These are phyloP conservation scores for Carcina quercana DNA, from an alignment of 2,888 invertebrate species.

Conservation along the genomic window DNA sequence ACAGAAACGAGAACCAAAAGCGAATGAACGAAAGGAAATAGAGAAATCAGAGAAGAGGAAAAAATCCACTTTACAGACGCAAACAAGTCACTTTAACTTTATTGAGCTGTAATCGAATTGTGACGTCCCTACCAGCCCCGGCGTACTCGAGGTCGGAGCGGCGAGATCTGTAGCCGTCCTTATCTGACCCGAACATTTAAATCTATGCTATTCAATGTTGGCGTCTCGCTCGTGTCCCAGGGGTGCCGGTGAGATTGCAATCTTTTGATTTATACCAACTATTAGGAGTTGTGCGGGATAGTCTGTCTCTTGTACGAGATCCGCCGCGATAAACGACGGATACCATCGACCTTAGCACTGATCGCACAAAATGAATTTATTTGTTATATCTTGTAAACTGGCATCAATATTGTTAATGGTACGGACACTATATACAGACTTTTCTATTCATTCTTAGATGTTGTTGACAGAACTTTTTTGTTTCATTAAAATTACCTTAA, in stretches of 20 bases:
- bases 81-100: constrained; percentile 75
- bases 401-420: too few relatives aligned
- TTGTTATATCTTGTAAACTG: too few relatives aligned
- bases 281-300: constrained; percentile 69
- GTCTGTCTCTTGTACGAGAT: constrained; percentile 65
- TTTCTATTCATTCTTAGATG: too few relatives aligned
- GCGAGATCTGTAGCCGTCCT: constrained; percentile 65
- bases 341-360: constrained; percentile 63
- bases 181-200: constrained; percentile 72
- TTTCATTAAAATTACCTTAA: too few relatives aligned
- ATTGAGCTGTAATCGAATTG: constrained; percentile 75
- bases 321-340: constrained; percentile 53
- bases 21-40: constrained; percentile 34
- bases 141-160: constrained; percentile 45
- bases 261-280: constrained; percentile 75
- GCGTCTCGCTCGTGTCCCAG: constrained; percentile 71
- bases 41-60: constrained; percentile 60
- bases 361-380: constrained; percentile 63
- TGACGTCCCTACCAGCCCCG: constrained; percentile 65
- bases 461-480: too few relatives aligned
- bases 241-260: constrained; percentile 73
- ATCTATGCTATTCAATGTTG: constrained; percentile 74
- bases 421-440: too few relatives aligned
- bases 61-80: constrained; percentile 72
- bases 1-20: constrained; percentile 12